These are phyloP conservation scores for Mormyrops boulengeri DNA, from an alignment of 2,797 vertebrate genomes.

Conservation along the genomic window DNA sequence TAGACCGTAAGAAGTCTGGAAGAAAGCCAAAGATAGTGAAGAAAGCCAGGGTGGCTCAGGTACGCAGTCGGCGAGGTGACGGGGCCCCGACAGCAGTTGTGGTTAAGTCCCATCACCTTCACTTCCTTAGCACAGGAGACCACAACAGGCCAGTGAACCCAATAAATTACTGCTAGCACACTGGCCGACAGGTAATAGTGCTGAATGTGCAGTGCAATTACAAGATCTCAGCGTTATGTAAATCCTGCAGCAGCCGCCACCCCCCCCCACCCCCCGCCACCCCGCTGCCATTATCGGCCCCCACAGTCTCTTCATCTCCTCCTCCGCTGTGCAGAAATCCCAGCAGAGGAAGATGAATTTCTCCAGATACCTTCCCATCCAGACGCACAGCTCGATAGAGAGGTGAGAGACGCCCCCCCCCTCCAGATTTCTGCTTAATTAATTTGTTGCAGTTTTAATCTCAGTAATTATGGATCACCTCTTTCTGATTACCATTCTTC, in stretches of 20 bases:
- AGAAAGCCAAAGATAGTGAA: constrained; percentile 56
- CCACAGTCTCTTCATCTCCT: not conserved
- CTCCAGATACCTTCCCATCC: constrained; percentile 71
- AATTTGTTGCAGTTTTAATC: not conserved
- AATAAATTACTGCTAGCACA: not conserved
- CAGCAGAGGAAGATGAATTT: constrained; percentile 67
- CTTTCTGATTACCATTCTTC: not conserved
- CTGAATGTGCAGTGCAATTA: not conserved
- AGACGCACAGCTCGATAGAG: constrained; percentile 62
- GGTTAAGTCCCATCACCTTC: not conserved
- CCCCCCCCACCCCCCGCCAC: not conserved
- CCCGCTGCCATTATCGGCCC: not conserved
- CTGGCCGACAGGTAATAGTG: not conserved
- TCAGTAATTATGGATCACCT: not conserved
- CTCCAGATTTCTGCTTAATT: not conserved
- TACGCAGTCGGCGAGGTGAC: not conserved
- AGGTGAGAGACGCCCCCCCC: constrained; percentile 53
- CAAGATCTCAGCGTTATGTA: not conserved
- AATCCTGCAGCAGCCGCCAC: not conserved
- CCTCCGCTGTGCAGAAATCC: constrained; percentile 59
- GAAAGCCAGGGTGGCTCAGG: constrained; percentile 68
- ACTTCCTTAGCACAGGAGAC: not conserved
- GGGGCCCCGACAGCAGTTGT: not conserved
- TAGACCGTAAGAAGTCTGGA: constrained; percentile 71
- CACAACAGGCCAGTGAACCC: not conserved